Percentiles rank a stretch among this genome's conserved stretches.
Evolutionary conservation across 2,113 vertebrate genomes (phyloP).

Genomic region (Aegithalos caudatus): DNA sequence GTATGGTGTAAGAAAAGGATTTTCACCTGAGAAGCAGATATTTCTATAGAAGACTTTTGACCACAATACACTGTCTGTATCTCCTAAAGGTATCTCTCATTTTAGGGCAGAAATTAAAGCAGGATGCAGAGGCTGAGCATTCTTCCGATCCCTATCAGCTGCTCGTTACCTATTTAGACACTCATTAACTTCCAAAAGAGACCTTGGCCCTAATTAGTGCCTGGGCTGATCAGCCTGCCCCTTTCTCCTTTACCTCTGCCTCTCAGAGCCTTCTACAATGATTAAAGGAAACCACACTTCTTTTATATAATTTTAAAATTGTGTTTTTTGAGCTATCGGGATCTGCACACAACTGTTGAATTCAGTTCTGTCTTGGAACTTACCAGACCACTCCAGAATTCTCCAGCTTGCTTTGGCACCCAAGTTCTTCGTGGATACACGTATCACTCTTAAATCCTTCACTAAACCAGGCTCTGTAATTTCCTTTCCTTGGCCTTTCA

Average conservation of each 20-base stretch:
- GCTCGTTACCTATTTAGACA: conserved; percentile 21
- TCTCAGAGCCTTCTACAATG: background rate
- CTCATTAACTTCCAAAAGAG: conserved; percentile 40
- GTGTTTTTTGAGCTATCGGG: background rate
- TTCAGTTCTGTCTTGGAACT: background rate
- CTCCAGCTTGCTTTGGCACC: background rate
- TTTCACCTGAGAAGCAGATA: background rate
- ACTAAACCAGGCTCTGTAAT: background rate
- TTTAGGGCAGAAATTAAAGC: background rate
- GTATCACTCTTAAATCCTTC: background rate
- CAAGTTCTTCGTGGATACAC: background rate
- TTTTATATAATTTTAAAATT: background rate
- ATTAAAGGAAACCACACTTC: background rate
- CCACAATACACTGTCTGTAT: background rate
- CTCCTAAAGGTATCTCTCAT: background rate
- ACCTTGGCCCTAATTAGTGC: conserved; percentile 36
- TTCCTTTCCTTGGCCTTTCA: background rate
- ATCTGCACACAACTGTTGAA: background rate
- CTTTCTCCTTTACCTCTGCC: background rate
- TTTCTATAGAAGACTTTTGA: background rate
- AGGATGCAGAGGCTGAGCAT: background rate
- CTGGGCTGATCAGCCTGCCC: background rate
- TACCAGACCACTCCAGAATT: background rate
- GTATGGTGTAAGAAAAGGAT: background rate
- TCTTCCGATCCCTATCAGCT: background rate